These are phyloP conservation scores for Corydoras maculifer DNA, from an alignment of 2,113 vertebrate genomes.

Conservation along the genomic window DNA sequence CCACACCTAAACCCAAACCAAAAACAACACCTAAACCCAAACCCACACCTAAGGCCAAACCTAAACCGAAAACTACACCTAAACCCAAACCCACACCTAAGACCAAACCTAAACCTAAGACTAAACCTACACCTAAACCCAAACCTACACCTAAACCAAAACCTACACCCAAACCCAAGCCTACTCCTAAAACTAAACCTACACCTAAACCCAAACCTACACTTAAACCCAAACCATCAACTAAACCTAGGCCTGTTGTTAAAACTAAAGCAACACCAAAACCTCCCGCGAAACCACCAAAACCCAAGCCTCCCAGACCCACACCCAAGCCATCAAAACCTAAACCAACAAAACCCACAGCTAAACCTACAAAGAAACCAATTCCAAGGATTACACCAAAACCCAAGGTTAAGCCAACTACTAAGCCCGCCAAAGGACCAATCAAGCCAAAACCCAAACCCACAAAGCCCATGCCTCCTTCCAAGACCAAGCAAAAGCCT, in stretches of 20 bases:
- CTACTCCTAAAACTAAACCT: conserved; percentile 26
- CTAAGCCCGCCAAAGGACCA: conserved; percentile 45
- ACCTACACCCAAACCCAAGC: conserved; percentile 23
- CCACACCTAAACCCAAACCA: conserved; percentile 29
- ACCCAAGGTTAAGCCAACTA: conserved; percentile 15
- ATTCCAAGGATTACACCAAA: conserved; percentile 38
- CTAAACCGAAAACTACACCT: too few relatives aligned
- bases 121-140: conserved; percentile 43
- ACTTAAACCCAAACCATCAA: neutral
- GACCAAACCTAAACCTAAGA: conserved; percentile 40
- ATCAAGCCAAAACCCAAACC: conserved; percentile 42
- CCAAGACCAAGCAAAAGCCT: too few relatives aligned
- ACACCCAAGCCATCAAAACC: conserved; percentile 4
- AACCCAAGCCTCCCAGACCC: conserved; percentile 18
- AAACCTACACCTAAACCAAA: conserved; percentile 21
- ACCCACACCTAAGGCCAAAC: too few relatives aligned
- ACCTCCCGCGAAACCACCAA: neutral
- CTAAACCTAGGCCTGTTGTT: conserved; percentile 25
- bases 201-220: conserved; percentile 36
- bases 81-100: neutral
- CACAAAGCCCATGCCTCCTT: neutral
- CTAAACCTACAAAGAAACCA: conserved; percentile 39
- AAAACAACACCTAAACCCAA: too few relatives aligned
- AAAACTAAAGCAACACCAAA: conserved; percentile 32
- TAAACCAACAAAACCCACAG: conserved; percentile 42